Percentiles rank a stretch among this genome's conserved stretches.
These are phyloP conservation scores for Pogonophryne albipinna DNA, from an alignment of 2,797 vertebrate species.

Conservation along the genomic window DNA sequence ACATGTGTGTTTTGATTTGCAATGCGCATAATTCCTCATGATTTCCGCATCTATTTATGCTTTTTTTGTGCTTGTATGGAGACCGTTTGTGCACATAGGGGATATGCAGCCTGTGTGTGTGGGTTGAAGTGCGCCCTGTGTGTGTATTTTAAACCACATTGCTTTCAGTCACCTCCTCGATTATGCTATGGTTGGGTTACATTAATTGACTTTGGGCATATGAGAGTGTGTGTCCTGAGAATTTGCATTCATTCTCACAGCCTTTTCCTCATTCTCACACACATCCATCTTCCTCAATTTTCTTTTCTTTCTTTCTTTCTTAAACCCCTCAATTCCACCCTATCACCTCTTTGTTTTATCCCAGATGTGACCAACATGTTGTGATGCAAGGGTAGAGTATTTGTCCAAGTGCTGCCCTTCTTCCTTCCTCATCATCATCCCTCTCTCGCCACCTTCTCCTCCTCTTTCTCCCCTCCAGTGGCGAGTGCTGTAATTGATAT, in stretches of 20 bases:
- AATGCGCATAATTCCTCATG: constrained; percentile 21
- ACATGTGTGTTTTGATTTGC: constrained; percentile 46
- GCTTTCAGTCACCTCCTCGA: constrained; percentile 21
- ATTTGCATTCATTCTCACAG: constrained; percentile 33
- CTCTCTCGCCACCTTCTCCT: constrained; percentile 54
- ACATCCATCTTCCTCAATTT: neutral
- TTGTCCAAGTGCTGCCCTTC: constrained; percentile 33
- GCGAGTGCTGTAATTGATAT: constrained; percentile 87
- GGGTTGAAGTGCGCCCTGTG: constrained; percentile 10
- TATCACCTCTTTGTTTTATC: constrained; percentile 13
- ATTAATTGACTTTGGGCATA: constrained; percentile 39
- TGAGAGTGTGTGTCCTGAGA: constrained; percentile 28
- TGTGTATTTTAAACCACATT: constrained; percentile 26
- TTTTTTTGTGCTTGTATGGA: neutral
- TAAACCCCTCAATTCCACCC: constrained; percentile 10
- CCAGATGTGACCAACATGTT: constrained; percentile 64
- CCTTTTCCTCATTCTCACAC: constrained; percentile 2
- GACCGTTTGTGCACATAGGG: too few species aligned
- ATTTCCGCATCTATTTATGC: neutral
- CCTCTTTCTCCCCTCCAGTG: constrained; percentile 63
- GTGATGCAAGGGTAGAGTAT: constrained; percentile 53
- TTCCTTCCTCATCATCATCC: constrained; percentile 53
- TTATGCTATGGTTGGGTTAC: constrained; percentile 19
- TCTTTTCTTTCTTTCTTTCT: neutral
- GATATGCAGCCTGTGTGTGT: constrained; percentile 1